Conservation (phyloP, 64 coral and sea anemone genomes). For the Orbicella faveolata region DNA sequence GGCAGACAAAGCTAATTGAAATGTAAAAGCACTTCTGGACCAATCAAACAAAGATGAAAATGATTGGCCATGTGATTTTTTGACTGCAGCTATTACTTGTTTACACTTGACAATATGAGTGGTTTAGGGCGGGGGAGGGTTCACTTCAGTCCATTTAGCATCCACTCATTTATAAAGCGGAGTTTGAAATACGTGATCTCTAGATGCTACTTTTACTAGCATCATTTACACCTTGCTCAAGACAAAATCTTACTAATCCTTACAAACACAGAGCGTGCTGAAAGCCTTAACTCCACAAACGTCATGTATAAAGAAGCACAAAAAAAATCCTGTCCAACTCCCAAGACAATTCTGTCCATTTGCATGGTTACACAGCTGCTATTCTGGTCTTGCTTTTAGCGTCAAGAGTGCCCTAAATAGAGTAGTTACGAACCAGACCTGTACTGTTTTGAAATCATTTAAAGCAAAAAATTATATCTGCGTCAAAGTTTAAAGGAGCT, state of each 20-base stretch:
- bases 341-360: not conserved
- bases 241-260: not conserved
- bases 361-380: not conserved
- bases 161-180: not conserved
- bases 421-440: not conserved
- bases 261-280: not conserved
- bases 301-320: not conserved
- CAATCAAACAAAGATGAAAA: not conserved
- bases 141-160: conserved; percentile 55
- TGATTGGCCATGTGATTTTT: not conserved
- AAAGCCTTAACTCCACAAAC: not conserved
- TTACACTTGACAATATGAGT: not conserved
- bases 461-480: not conserved
- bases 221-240: conserved; percentile 3
- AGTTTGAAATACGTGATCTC: not conserved
- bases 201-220: not conserved
- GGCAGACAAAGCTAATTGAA: conserved; percentile 1
- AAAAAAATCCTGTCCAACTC: not conserved
- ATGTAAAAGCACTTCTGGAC: not conserved
- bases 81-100: not conserved
- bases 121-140: conserved; percentile 13
- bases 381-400: not conserved
- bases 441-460: not conserved
- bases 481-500: not conserved
- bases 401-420: not conserved